These are phyloP conservation scores for Melanotaenia boesemani DNA, from an alignment of 2,797 vertebrate species.

Conservation along the genomic window DNA sequence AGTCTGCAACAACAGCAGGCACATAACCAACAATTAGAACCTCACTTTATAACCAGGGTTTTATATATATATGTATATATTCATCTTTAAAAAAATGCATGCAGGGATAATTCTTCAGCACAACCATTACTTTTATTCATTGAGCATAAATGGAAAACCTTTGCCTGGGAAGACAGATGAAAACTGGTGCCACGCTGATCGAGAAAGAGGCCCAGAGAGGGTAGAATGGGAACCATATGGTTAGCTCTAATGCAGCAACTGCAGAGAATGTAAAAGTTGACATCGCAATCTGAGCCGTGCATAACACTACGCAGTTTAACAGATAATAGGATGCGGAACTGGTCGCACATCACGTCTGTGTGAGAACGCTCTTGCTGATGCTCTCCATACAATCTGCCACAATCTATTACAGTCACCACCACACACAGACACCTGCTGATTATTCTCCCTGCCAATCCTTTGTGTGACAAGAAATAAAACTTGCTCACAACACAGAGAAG, in stretches of 20 bases:
- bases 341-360: constrained; percentile 70
- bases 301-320: constrained; percentile 28
- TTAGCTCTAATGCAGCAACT: constrained; percentile 41
- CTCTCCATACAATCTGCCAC: constrained; percentile 51
- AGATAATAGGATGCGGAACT: constrained; percentile 63
- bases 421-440: constrained; percentile 29
- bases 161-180: constrained; percentile 38
- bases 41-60: not conserved
- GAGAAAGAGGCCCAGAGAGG: constrained; percentile 7
- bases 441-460: constrained; percentile 28
- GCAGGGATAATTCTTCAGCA: constrained; percentile 10
- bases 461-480: constrained; percentile 16
- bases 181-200: constrained; percentile 25
- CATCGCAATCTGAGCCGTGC: constrained; percentile 56
- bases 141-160: constrained; percentile 49
- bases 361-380: constrained; percentile 39
- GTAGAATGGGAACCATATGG: constrained; percentile 45
- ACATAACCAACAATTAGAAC: not conserved
- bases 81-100: not conserved
- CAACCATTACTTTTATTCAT: constrained; percentile 36
- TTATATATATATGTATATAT: too few species aligned
- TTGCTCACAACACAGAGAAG: not conserved
- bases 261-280: constrained; percentile 46
- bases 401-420: constrained; percentile 55
- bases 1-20: constrained; percentile 5